Percentiles rank a stretch among this genome's conserved stretches.
Conservation (phyloP, 2,113 vertebrate genomes). For the Salvelinus namaycush region DNA sequence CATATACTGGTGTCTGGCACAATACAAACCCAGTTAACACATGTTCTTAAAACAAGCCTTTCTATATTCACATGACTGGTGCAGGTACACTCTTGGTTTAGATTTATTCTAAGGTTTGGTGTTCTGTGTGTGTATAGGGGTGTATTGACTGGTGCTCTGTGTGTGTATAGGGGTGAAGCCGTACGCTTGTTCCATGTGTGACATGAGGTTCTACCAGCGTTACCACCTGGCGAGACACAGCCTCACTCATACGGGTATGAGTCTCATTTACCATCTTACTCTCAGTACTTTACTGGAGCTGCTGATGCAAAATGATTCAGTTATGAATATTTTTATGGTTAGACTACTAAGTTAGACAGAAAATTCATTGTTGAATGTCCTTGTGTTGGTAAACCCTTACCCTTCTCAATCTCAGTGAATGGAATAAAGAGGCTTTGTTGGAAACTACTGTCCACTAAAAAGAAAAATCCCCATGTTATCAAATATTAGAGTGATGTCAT, state of each 20-base stretch:
- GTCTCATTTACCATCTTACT: constrained; percentile 19
- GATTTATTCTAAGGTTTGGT: constrained; percentile 30
- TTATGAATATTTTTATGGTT: background rate
- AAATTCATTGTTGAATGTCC: background rate
- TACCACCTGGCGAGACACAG: constrained; percentile 81
- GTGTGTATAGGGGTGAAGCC: constrained; percentile 78
- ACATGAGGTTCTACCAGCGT: constrained; percentile 81
- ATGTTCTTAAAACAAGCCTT: background rate
- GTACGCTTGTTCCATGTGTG: constrained; percentile 79
- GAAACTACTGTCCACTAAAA: constrained; percentile 6
- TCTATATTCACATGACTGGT: background rate
- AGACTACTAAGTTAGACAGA: background rate
- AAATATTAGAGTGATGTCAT: background rate
- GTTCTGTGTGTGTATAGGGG: constrained; percentile 67
- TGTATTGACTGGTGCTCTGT: constrained; percentile 59
- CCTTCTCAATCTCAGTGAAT: background rate
- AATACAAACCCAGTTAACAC: background rate
- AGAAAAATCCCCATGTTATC: background rate
- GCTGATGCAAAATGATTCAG: background rate
- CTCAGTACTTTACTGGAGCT: background rate
- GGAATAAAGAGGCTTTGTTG: constrained; percentile 3
- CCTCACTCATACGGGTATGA: constrained; percentile 81
- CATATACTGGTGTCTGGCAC: background rate
- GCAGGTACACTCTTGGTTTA: background rate
- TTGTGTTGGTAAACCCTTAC: background rate